Percentiles rank a stretch among this genome's conserved stretches.
phyloP scores from a whole-genome alignment of 2,113 vertebrate genomes.

The Pteronura brasiliensis region DNA sequence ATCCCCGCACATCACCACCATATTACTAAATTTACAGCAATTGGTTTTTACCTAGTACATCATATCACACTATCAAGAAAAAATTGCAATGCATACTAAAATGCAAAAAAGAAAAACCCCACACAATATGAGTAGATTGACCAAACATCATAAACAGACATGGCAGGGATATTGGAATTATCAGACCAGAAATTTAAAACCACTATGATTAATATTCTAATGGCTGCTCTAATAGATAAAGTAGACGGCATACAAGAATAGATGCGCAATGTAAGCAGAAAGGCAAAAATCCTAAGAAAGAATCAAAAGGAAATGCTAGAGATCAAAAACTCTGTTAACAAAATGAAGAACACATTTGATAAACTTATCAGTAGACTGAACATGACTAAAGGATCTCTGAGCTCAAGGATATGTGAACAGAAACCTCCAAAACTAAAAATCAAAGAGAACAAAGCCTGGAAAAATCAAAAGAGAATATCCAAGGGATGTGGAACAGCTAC shows the following conservation, averaged over 20 bases:
- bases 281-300: background rate
- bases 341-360: background rate
- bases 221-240: background rate
- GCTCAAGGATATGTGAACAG: background rate
- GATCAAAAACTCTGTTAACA: background rate
- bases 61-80: background rate
- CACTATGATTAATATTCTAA: background rate
- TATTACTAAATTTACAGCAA: background rate
- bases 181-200: background rate
- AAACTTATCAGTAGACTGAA: background rate
- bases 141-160: background rate
- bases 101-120: background rate
- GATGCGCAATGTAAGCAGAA: background rate
- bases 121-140: background rate
- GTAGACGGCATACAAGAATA: background rate
- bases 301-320: background rate
- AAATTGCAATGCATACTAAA: background rate
- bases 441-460: background rate
- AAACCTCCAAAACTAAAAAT: background rate
- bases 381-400: background rate
- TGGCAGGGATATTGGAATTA: background rate
- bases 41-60: background rate
- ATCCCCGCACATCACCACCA: background rate
- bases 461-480: background rate
- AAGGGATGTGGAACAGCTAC: background rate